A percentile compares a stretch with the other conserved stretches of the same genome.
phyloP scores from a whole-genome alignment of 2,888 invertebrate species.

The Macrophya annulata region DNA sequence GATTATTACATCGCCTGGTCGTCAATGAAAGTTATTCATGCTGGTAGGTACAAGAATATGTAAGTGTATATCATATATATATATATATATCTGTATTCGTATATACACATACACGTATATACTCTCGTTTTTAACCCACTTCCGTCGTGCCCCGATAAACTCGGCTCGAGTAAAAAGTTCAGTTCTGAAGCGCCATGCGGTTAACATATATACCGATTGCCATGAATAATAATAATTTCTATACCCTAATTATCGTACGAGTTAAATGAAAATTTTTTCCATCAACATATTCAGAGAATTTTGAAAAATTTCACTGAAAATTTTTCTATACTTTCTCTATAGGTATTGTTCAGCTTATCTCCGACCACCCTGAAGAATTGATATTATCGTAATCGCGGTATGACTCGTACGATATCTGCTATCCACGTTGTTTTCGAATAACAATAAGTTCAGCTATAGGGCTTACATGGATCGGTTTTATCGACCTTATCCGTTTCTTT shows the following conservation, averaged over 20 bases:
- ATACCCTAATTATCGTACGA: neutral
- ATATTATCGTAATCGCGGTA: neutral
- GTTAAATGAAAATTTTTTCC: neutral
- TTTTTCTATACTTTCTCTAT: neutral
- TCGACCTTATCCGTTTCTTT: slow-evolving; percentile 20
- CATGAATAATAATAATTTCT: neutral
- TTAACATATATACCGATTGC: neutral
- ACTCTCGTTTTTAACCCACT: slow-evolving; percentile 32
- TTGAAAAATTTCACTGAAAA: neutral
- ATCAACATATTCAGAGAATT: neutral
- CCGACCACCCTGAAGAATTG: neutral
- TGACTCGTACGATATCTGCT: neutral
- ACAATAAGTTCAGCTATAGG: neutral
- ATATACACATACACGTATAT: neutral
- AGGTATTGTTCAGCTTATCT: neutral
- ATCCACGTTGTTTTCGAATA: neutral
- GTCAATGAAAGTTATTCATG: slow-evolving; percentile 42
- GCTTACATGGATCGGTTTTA: neutral
- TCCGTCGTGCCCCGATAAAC: slow-evolving; percentile 32
- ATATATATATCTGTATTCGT: neutral
- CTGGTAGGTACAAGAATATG: neutral
- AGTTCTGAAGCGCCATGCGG: neutral
- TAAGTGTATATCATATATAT: neutral
- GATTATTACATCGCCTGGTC: slow-evolving; percentile 13
- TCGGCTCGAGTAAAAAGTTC: neutral